A percentile compares a stretch with the other conserved stretches of the same genome.
phyloP scores from a whole-genome alignment of 2,888 invertebrate species.

The Eucera pruinosa region DNA sequence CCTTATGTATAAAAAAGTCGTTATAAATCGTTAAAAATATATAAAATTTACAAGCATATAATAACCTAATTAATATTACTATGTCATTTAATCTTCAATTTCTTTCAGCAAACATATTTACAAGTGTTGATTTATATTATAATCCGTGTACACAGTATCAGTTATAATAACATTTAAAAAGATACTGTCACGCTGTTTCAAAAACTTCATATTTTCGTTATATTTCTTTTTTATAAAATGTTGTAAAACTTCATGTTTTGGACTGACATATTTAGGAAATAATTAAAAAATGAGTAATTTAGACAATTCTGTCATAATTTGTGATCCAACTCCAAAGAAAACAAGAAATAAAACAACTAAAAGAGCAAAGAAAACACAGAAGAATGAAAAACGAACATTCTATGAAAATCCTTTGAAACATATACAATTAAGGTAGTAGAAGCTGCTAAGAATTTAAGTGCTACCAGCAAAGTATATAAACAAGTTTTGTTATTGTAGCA shows the following conservation, averaged over 20 bases:
- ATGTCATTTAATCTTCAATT: no score
- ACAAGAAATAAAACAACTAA: background rate
- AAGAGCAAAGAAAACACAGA: background rate
- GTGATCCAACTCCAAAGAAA: background rate
- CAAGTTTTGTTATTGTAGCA: conserved; percentile 9
- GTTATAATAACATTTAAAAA: background rate
- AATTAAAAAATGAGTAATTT: conserved; percentile 35
- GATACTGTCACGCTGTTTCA: no score
- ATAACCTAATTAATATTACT: no score
- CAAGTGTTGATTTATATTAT: background rate
- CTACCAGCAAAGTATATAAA: background rate
- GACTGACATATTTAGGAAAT: background rate
- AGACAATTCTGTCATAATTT: conserved; percentile 42
- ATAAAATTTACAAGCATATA: background rate
- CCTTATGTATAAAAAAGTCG: background rate
- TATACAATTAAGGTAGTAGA: conserved; percentile 55
- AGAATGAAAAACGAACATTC: background rate
- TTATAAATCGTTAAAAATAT: background rate
- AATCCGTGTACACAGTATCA: background rate
- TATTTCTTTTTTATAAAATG: background rate
- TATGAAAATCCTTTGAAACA: conserved; percentile 48
- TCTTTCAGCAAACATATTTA: background rate
- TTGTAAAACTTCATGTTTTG: background rate
- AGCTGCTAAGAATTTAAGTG: background rate
- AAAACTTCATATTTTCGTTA: background rate